Evolutionary conservation across 1,140 invertebrate genomes (phyloP), one percentile per base, ranked within the genome.

Genomic region (Drosophila orena): DNA sequence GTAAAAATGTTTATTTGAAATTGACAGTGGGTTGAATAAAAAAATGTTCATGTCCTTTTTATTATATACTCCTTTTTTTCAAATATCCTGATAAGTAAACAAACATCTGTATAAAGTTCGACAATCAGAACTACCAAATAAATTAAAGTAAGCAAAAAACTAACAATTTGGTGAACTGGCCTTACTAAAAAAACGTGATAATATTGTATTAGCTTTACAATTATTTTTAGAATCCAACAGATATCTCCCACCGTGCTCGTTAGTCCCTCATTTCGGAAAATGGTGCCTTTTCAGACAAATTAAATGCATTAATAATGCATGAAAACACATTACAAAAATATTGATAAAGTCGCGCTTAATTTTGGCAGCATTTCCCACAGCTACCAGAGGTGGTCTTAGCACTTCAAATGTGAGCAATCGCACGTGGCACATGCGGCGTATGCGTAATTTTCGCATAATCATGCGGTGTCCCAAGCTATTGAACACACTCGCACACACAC

Each of bases 391-490:
- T 35, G 50, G 83, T 54, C 79, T 86, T 76, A 83, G 62, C 83
- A 88, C 83, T 83, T 86, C 83, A 86, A 83, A 81, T 79, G 83
- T 76, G 44, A 78, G 71, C 72, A 85, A 84, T 80, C 81, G 64
- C 70, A 77, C 72, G 76, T 74, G 80, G 81, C 77, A 56, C 76
- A 72, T 55, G 77, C 47, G 74, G 60, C 79, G 83, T 86, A 78
- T 88, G 78, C 79, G 85, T 81, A 81, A 86, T 86, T 88, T 86
- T 81, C 75, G 83, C 83, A 88, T 81, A 83, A 88, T 86, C 83
- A 86, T 88, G 58, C 49, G 80, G 74, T 76, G 73, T 76, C 68
- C 65, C 56, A 65, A 35, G 75, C 76, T 64, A 85, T 84, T 84
- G 72, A 80, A 84, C 62, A 58, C 72, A 81, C 77, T 77, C 57